Evolutionary conservation across 2,797 vertebrate genomes (phyloP), one percentile per base, ranked within the genome.

Genomic region (Gila robusta): DNA sequence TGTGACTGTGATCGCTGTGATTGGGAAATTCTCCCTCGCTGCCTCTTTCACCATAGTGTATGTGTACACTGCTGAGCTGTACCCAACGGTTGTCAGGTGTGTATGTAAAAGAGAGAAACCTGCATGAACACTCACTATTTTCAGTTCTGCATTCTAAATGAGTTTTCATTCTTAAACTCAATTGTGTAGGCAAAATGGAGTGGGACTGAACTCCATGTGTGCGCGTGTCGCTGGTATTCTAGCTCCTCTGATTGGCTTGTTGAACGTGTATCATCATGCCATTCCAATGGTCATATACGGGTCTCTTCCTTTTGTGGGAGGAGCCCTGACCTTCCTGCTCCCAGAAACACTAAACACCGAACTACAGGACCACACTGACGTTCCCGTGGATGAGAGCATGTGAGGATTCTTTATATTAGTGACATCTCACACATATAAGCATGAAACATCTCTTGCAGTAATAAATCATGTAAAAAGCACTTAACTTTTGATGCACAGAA

Each of bases 31-130:
- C 88, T 89, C 95, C 0, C 91, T 95, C 0, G 91, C 95, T 0
- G 92, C 94, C 0, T 79, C 94, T 47, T 97, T 97, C 81, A 93
- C 95, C 35, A 92, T 93, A 5, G 91, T 95, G 49, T 98, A 96
- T 0, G 89, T 97, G 77, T 98, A 97, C 44, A 86, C 96, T 0
- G 95, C 96, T 21, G 97, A 99, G 88, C 91, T 98, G 37, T 97
- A 97, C 88, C 98, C 97, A 0, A 98, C 97, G 0, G 0, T 95
- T 0, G 2, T 97, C 86, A 96, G 97, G 97, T 98, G 88, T 76
- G 77, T 64, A 41, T 44, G 26, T 47, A 28, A 28, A 26, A n/a
- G 16, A 39, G 4, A 35, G 6, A 16, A 37, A 32, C 49, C 44
- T 4, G 47, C 44, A 41, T 14, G 3, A 84, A 69, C 47, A 8